Base-by-base conservation (phyloP, 2,113 vertebrate species). In the Phaethornis superciliosus region DNA sequence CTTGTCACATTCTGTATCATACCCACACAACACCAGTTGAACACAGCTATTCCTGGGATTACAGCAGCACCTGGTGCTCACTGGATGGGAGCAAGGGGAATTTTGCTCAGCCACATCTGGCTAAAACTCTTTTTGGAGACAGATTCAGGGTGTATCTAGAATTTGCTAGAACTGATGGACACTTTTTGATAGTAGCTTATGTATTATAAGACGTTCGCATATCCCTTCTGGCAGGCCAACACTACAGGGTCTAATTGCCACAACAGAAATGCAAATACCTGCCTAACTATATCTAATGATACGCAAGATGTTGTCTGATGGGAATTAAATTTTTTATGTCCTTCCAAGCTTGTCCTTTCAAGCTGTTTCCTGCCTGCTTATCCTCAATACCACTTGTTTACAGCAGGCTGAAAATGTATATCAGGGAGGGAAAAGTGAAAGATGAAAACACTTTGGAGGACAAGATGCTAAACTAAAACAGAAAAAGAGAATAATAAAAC, bases 1-100 rank as follows among this genome's bases (percentile, higher is more conserved):
- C 51, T 60, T 40, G 40, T 40, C 40, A 40, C 40, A 40, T 27
- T 63, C 49, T 70, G 0, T 8, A 0, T 18, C 3, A 1, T 23
- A 52, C 16, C 27, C 44, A 33, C 2, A 1, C 32, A 67, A 56
- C 56, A 42, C 16, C 47, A 58, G 55, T 1, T 4, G 60, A 51
- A 33, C 24, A 13, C n/a, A 58, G 20, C 14, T 32, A 15, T 70
- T 23, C 56, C 37, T 59, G 30, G 42, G 37, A 15, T 51, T 46
- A 10, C 52, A 76, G 59, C 63, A 65, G 33, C 40, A 67, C 28
- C 58, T 0, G 21, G 7, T 2, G 0, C 33, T 74, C 51, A 14
- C 11, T 22, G 46, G 76, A 23, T 6, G 4, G 17, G 9, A 33
- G 28, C 52, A 42, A 63, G 32, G 28, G 26, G 42, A 88, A 51